A percentile compares a stretch with the other conserved stretches of the same genome.
Evolutionary conservation across 2,113 vertebrate genomes (phyloP).

Genomic region (Lathamus discolor): DNA sequence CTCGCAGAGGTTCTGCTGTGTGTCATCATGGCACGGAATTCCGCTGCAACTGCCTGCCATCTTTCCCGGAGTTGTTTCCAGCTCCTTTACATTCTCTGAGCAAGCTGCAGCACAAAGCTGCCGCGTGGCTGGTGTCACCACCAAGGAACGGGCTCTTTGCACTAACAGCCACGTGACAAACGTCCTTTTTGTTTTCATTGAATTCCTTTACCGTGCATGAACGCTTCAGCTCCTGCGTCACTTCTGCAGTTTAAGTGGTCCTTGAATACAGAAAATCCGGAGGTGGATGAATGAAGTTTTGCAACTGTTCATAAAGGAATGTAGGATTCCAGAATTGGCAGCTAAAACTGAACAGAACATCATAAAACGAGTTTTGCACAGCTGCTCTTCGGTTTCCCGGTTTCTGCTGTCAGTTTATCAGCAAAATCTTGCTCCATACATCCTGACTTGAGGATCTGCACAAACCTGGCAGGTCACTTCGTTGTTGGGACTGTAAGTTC

Average conservation of each 20-base stretch:
- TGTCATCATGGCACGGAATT: neutral
- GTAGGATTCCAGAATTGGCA: neutral
- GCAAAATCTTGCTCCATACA: constrained; percentile 73
- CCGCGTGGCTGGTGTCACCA: neutral
- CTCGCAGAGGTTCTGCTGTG: neutral
- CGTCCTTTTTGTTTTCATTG: neutral
- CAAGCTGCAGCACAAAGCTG: constrained; percentile 2
- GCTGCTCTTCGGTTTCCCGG: neutral
- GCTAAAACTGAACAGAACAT: neutral
- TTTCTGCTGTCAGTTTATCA: neutral
- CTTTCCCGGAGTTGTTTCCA: neutral
- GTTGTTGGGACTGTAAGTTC: constrained; percentile 72
- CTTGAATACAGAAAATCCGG: neutral
- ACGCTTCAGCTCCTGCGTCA: neutral
- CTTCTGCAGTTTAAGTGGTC: neutral
- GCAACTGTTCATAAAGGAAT: fast-evolving
- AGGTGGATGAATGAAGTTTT: neutral
- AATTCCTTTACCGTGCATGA: neutral
- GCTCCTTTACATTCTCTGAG: neutral
- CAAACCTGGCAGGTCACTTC: constrained; percentile 66
- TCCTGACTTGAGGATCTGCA: neutral
- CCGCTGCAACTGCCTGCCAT: neutral
- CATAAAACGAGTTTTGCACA: neutral
- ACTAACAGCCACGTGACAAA: neutral
- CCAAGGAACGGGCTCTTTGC: neutral